phyloP scores from a whole-genome alignment of 2,888 invertebrate genomes.

The Chrysodeixis includens region DNA sequence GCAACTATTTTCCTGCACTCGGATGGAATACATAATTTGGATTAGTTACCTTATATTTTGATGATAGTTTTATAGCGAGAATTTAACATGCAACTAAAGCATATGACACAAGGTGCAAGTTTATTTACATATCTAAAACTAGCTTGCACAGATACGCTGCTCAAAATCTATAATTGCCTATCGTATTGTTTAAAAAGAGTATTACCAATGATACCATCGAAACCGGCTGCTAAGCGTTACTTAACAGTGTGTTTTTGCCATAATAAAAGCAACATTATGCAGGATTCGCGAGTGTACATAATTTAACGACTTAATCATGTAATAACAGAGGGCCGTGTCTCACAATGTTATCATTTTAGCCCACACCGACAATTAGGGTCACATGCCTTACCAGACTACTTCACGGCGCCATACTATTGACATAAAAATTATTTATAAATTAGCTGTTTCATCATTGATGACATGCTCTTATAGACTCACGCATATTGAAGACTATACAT shows the following conservation, averaged over 20 bases:
- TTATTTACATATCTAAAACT: neutral
- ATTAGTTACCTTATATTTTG: too few relatives aligned
- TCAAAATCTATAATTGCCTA: slow-evolving; percentile 22
- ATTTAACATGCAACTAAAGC: too few relatives aligned
- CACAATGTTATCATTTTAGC: slow-evolving; percentile 67
- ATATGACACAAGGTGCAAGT: too few relatives aligned
- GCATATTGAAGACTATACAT: neutral
- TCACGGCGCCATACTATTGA: slow-evolving; percentile 32
- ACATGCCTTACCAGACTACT: slow-evolving; percentile 45
- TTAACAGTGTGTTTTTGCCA: slow-evolving; percentile 63
- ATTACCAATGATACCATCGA: slow-evolving; percentile 39
- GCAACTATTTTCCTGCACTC: slow-evolving; percentile 8
- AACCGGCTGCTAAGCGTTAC: slow-evolving; percentile 50
- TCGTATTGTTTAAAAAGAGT: slow-evolving; percentile 29
- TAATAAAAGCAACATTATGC: slow-evolving; percentile 66
- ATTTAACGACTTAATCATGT: slow-evolving; percentile 59
- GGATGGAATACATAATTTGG: neutral
- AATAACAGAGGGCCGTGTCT: slow-evolving; percentile 57
- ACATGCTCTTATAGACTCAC: neutral
- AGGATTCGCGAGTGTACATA: slow-evolving; percentile 58
- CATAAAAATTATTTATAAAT: slow-evolving; percentile 21
- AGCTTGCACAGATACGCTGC: neutral
- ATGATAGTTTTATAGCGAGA: too few relatives aligned
- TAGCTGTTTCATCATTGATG: slow-evolving; percentile 3
- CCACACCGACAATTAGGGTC: slow-evolving; percentile 69